These are phyloP conservation scores for Bucco capensis DNA, from an alignment of 2,113 vertebrate species.

Conservation along the genomic window DNA sequence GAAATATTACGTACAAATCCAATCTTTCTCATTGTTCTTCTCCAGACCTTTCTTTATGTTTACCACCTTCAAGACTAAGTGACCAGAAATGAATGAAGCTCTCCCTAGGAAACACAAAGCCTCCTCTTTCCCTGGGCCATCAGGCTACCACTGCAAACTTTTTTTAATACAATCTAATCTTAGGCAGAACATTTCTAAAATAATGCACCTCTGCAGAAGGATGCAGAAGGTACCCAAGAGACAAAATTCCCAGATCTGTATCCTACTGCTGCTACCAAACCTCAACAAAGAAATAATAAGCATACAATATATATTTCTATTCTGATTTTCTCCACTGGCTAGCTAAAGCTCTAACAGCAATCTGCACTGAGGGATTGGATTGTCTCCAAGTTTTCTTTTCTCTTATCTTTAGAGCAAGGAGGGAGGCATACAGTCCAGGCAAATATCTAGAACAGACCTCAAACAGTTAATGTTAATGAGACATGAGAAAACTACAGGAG, in stretches of 20 bases:
- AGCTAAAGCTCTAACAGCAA: constrained; percentile 56
- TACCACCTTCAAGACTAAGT: not conserved
- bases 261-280: constrained; percentile 19
- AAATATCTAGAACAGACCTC: constrained; percentile 64
- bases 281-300: constrained; percentile 44
- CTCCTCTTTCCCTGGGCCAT: not conserved
- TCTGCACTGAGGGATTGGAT: constrained; percentile 45
- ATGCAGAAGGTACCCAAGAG: constrained; percentile 19
- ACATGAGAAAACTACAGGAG: constrained; percentile 62
- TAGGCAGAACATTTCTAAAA: constrained; percentile 43
- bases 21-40: not conserved
- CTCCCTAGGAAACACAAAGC: constrained; percentile 4
- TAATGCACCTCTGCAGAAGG: constrained; percentile 33
- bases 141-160: not conserved
- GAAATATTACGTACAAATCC: not conserved
- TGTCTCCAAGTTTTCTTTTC: constrained; percentile 71
- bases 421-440: constrained; percentile 32
- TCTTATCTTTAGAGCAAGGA: constrained; percentile 69
- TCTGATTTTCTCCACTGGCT: constrained; percentile 54
- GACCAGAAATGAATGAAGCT: not conserved
- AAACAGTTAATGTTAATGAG: constrained; percentile 77
- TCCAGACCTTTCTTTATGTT: not conserved
- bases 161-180: constrained; percentile 1
- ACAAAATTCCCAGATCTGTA: constrained; percentile 9
- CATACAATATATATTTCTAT: constrained; percentile 39